phyloP scores from a whole-genome alignment of 1,140 invertebrate genomes.

The Drosophila sulfurigaster region DNA sequence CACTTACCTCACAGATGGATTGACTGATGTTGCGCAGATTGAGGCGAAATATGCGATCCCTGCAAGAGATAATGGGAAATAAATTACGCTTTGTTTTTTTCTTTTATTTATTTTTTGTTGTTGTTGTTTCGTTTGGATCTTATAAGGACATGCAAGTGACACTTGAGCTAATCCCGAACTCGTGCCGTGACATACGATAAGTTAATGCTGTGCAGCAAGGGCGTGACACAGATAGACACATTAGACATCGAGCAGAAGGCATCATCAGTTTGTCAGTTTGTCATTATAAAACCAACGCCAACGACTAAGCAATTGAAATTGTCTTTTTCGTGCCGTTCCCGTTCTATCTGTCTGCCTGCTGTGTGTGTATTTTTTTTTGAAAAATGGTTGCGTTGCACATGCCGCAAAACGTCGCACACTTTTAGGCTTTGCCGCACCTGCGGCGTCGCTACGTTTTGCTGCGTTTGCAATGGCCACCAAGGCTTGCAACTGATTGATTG shows the following conservation, averaged over 20 bases:
- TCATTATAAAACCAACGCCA: slow-evolving; percentile 14
- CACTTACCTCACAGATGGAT: slow-evolving; percentile 90
- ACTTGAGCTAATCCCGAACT: slow-evolving; percentile 71
- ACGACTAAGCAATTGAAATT: slow-evolving; percentile 62
- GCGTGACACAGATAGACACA: slow-evolving; percentile 26
- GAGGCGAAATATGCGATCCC: slow-evolving; percentile 90
- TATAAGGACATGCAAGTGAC: slow-evolving; percentile 24
- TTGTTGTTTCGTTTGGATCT: neutral
- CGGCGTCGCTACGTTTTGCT: slow-evolving; percentile 48
- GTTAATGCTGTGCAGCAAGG: slow-evolving; percentile 62
- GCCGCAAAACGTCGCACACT: slow-evolving; percentile 20
- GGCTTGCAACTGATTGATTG: slow-evolving; percentile 62
- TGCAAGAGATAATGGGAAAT: slow-evolving; percentile 76
- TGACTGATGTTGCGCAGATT: slow-evolving; percentile 90
- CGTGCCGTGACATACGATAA: slow-evolving; percentile 68
- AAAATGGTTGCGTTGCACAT: slow-evolving; percentile 60
- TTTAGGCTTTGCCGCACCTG: slow-evolving; percentile 45
- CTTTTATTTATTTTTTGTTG: neutral
- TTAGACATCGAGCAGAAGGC: neutral
- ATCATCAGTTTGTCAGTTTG: slow-evolving; percentile 48
- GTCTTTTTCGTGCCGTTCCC: slow-evolving; percentile 31
- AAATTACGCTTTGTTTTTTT: slow-evolving; percentile 20
- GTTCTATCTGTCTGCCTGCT: neutral
- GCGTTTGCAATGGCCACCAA: slow-evolving; percentile 52
- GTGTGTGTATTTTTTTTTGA: slow-evolving; percentile 49